Evolutionary conservation across 2,797 vertebrate species (phyloP), one percentile per base, ranked within the genome.

Genomic region (Halcyon chelicuti): DNA sequence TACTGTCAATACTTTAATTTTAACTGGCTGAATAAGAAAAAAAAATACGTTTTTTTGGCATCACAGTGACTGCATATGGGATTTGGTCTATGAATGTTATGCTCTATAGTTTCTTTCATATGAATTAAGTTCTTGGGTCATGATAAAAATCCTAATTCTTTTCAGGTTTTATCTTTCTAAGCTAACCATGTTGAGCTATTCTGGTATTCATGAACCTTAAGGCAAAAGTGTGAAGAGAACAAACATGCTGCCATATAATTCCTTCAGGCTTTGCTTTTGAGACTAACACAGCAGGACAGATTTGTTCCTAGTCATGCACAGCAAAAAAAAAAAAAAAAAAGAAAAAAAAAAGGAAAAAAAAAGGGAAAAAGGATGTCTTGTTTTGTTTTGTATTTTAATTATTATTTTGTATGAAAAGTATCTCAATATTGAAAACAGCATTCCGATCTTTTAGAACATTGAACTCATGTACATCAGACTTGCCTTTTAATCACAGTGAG

Each of bases 1-100:
- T 95, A 87, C 52, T 96, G 26, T 80, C 72, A 95, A 92, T 94
- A 78, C 77, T 73, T 96, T 96, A 82, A 89, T 91, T 77, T 57
- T 77, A 95, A 22, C 61, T 66, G 35, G 10, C 6, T 67, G 68
- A 77, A 75, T 47, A 21, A 29, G 37, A 57, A 14, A 58, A 71
- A 58, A 58, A 71, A 22, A 22, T 11, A 1, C 1, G 52, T 31
- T 2, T 25, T 93, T 46, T 90, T 35, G 37, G n/a, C 70, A 91
- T 73, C 28, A 26, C 57, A 3, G 67, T 93, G 88, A 71, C 8
- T 60, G 19, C 14, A 74, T 67, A 9, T 90, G 26, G 79, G 46
- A 80, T 81, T 90, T 74, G 28, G 61, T 87, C 72, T 85, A 67
- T 71, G 60, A 88, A 85, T 92, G 51, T 61, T 66, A 52, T 40